Evolutionary conservation across 2,888 invertebrate species (phyloP), one percentile per base, ranked within the genome.

Genomic region (Vanessa cardui): DNA sequence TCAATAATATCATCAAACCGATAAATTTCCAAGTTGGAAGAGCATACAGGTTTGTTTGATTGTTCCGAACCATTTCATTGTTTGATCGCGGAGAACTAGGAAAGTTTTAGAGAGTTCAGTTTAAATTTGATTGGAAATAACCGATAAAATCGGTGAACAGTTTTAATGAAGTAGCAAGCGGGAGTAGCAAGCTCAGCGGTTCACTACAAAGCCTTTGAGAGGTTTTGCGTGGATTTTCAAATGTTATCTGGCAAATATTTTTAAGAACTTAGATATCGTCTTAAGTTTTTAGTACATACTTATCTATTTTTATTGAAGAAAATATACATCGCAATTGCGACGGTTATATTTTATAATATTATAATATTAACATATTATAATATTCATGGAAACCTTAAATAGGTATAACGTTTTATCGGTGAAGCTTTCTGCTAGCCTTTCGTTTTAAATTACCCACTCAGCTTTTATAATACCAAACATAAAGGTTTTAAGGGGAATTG

Each of bases 51-150:
- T 50, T 58, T 65, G 68, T 68, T 68, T 45, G 67, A 67, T 64
- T 62, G 64, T 64, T 45, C 60, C 39, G 56, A 64, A 18, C 44
- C 63, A 50, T 66, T 47, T 56, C 47, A 69, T 63, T 69, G 60
- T 64, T 64, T 54, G 68, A 58, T 64, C 58, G 61, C 46, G 58
- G 58, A 44, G 67, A 67, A 64, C 44, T 58, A 58, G 64, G 20
- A 64, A 70, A 70, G 70, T 70, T 70, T 39, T 68, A 39, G 64
- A n/a, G 67, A 70, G 70, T 64, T 64, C 68, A 47, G 64, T 64
- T 70, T 62, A 68, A 64, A 70, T 70, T 70, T 68, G 64, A 70
- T 68, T 64, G 62, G 68, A 61, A 67, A 68, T 70, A 62, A 70
- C 67, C 62, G 64, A 68, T 68, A 59, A 64, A 65, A 60, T 39